These are phyloP conservation scores for Ianthella basta DNA, from an alignment of 37 sponge, comb jelly and placozoan species.

Conservation along the genomic window DNA sequence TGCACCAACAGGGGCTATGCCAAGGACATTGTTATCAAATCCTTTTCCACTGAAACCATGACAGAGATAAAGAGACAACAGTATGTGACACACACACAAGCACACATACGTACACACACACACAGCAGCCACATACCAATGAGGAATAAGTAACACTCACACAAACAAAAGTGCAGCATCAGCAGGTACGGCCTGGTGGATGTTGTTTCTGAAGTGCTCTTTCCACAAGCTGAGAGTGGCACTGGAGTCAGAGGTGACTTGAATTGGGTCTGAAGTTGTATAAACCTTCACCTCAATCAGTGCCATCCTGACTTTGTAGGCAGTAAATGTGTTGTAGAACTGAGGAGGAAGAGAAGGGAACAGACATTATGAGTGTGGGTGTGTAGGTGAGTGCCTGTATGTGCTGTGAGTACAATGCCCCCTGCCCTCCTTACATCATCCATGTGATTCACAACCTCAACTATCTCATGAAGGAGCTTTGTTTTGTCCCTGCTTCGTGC, in stretches of 20 bases:
- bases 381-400: not conserved
- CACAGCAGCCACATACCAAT: too few relatives aligned
- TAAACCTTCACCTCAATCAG: slow-evolving; percentile 64
- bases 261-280: slow-evolving; percentile 49
- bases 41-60: slow-evolving; percentile 59
- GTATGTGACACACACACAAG: not conserved
- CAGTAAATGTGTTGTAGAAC: slow-evolving; percentile 16
- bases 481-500: not conserved
- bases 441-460: slow-evolving; percentile 11
- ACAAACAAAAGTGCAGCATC: slow-evolving; percentile 14
- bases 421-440: not conserved
- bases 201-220: slow-evolving; percentile 19
- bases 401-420: not conserved
- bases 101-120: too few relatives aligned
- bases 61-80: not conserved
- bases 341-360: not conserved
- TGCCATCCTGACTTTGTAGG: slow-evolving; percentile 53
- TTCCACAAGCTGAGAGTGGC: slow-evolving; percentile 37
- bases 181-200: not conserved
- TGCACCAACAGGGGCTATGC: slow-evolving; percentile 64
- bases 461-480: not conserved
- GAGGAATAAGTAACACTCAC: too few relatives aligned
- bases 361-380: not conserved
- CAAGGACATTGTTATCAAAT: slow-evolving; percentile 52
- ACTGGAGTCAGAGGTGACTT: slow-evolving; percentile 29